phyloP scores from a whole-genome alignment of 1,140 invertebrate species.

The Tribolium madens region DNA sequence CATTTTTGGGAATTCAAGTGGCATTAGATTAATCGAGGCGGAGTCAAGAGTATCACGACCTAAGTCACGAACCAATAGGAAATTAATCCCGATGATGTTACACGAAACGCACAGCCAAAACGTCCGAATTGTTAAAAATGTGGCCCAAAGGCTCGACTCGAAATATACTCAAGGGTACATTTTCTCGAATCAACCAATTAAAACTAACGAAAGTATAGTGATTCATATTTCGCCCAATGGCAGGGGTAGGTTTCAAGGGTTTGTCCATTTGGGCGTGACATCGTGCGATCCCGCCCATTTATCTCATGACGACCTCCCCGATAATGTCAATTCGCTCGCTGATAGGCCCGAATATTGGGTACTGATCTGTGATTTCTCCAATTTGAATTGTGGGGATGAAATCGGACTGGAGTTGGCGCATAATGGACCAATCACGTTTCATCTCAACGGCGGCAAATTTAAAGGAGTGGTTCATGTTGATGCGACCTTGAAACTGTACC shows the following conservation, averaged over 20 bases:
- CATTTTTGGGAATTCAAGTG: slow-evolving; percentile 8
- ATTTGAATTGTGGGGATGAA: slow-evolving; percentile 1
- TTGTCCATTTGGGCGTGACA: slow-evolving; percentile 13
- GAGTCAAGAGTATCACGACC: neutral
- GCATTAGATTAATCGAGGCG: neutral
- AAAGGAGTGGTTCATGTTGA: slow-evolving; percentile 12
- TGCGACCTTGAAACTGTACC: neutral
- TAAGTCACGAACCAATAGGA: neutral
- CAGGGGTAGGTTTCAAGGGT: neutral
- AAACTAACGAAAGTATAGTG: neutral
- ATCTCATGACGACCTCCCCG: neutral
- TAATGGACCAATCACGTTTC: slow-evolving; percentile 7
- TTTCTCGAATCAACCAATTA: neutral
- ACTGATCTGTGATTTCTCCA: slow-evolving; percentile 10
- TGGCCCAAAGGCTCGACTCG: neutral
- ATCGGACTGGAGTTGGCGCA: neutral
- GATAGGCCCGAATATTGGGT: slow-evolving; percentile 20
- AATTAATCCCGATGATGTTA: neutral
- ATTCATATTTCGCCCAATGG: slow-evolving; percentile 1
- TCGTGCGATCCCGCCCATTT: neutral
- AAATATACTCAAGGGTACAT: neutral
- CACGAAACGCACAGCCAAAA: slow-evolving; percentile 7
- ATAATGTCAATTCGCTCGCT: neutral
- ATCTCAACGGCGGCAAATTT: slow-evolving; percentile 5
- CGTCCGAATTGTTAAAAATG: neutral